Percentiles rank a stretch among this genome's conserved stretches.
phyloP scores from a whole-genome alignment of 2,888 invertebrate genomes.

The Meganola albula region DNA sequence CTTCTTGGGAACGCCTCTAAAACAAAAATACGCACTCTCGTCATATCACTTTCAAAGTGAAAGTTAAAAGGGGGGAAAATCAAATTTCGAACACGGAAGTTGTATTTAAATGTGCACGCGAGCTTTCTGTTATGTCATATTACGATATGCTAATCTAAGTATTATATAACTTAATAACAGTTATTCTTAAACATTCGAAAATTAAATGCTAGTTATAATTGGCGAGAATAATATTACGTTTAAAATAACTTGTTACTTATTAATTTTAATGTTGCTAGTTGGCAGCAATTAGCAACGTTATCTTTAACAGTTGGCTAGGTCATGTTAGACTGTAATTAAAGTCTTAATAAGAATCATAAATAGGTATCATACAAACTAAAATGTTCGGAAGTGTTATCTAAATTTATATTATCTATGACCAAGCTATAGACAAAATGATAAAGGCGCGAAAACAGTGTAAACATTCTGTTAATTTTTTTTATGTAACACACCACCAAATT shows the following conservation, averaged over 20 bases:
- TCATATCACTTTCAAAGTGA: slow-evolving; percentile 43
- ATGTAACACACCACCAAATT: slow-evolving; percentile 37
- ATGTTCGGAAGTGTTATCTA: slow-evolving; percentile 35
- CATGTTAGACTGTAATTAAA: slow-evolving; percentile 7
- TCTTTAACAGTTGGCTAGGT: slow-evolving; percentile 12
- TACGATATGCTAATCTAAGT: slow-evolving; percentile 26
- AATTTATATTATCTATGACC: slow-evolving; percentile 34
- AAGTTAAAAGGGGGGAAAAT: slow-evolving; percentile 37
- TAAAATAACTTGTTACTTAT: too few relatives aligned
- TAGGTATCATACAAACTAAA: slow-evolving; percentile 2
- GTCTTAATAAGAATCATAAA: slow-evolving; percentile 3
- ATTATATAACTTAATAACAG: slow-evolving; percentile 11
- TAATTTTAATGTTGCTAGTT: not conserved
- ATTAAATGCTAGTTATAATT: slow-evolving; percentile 2
- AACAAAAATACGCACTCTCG: slow-evolving; percentile 28
- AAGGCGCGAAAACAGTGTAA: slow-evolving; percentile 40
- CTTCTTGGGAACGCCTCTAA: slow-evolving; percentile 27
- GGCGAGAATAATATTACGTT: slow-evolving; percentile 9
- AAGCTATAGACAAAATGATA: slow-evolving; percentile 39
- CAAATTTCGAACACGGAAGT: slow-evolving; percentile 44
- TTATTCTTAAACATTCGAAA: slow-evolving; percentile 5
- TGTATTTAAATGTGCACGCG: slow-evolving; percentile 36
- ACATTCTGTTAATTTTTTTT: slow-evolving; percentile 39
- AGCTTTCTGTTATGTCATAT: slow-evolving; percentile 35
- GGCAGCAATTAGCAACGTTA: not conserved